phyloP scores from a whole-genome alignment of 2,888 invertebrate genomes.

The Drosophila fulvimacula region DNA sequence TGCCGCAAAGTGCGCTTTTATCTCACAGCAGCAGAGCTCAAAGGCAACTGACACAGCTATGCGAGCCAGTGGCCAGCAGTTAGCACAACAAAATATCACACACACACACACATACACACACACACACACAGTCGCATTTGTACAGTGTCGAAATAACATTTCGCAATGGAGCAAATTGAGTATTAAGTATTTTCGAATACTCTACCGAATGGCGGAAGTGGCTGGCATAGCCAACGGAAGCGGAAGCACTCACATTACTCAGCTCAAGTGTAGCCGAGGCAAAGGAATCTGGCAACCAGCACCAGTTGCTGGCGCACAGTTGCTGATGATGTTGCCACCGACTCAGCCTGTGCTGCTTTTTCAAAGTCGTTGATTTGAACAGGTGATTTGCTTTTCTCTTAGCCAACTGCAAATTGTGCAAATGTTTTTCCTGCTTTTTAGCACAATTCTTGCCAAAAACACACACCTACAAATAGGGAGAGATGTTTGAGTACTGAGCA shows the following conservation, averaged over 20 bases:
- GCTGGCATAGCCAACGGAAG: constrained; percentile 61
- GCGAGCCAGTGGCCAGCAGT: constrained; percentile 58
- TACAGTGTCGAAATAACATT: constrained; percentile 53
- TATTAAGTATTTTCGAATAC: constrained; percentile 73
- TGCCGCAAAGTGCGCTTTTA: constrained; percentile 56
- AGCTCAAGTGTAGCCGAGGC: constrained; percentile 46
- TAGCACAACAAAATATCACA: constrained; percentile 53
- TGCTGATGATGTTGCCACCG: constrained; percentile 14
- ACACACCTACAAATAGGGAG: neutral
- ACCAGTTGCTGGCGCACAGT: constrained; percentile 8
- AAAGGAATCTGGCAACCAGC: constrained; percentile 10
- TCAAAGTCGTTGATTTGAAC: constrained; percentile 34
- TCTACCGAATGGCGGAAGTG: constrained; percentile 61
- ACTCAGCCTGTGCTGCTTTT: constrained; percentile 10
- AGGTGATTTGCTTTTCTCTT: constrained; percentile 44
- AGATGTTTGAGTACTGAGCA: neutral
- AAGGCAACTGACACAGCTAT: constrained; percentile 36
- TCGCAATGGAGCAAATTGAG: constrained; percentile 63
- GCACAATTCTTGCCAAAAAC: neutral
- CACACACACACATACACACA: constrained; percentile 3
- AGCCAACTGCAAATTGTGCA: constrained; percentile 31
- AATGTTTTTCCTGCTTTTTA: constrained; percentile 21
- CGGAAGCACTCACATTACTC: constrained; percentile 77
- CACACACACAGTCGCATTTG: constrained; percentile 8
- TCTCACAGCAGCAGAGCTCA: constrained; percentile 39